Evolutionary conservation across 2,888 invertebrate species (phyloP).

Genomic region (Phyllotreta cruciferae): DNA sequence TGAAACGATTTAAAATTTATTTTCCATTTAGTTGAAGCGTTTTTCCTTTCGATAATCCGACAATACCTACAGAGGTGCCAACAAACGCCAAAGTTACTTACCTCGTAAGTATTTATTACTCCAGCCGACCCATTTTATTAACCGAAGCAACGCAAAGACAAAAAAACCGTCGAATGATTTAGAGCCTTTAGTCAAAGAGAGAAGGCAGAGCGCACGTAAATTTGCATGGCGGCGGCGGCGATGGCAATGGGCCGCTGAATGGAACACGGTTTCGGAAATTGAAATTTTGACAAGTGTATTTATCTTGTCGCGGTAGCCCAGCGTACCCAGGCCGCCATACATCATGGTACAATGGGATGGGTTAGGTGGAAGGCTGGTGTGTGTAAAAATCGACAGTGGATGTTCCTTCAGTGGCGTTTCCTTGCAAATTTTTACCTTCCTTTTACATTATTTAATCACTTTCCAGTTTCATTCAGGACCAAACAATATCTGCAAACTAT

Average conservation of each 20-base stretch:
- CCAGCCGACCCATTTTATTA: constrained; percentile 8
- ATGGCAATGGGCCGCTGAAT: constrained; percentile 47
- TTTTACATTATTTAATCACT: background rate
- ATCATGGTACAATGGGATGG: constrained; percentile 47
- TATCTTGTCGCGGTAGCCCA: constrained; percentile 55
- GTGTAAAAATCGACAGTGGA: constrained; percentile 38
- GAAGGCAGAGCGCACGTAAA: constrained; percentile 45
- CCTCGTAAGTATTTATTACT: constrained; percentile 9
- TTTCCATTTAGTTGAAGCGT: too few species aligned
- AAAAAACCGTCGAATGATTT: constrained; percentile 19
- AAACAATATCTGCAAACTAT: too few species aligned
- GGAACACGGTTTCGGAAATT: constrained; percentile 57
- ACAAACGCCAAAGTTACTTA: constrained; percentile 4
- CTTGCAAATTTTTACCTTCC: background rate
- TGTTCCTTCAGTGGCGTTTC: constrained; percentile 25
- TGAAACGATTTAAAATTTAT: too few species aligned
- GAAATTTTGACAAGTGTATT: constrained; percentile 60
- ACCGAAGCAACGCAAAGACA: constrained; percentile 2
- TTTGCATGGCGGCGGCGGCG: constrained; percentile 51
- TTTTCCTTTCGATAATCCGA: too few species aligned
- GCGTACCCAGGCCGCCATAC: constrained; percentile 49
- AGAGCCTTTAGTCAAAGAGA: constrained; percentile 16
- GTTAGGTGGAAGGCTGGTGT: constrained; percentile 29
- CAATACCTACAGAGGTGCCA: too few species aligned
- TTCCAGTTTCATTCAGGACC: too few species aligned